phyloP scores from a whole-genome alignment of 2,888 invertebrate genomes.

The Drosophila demipolita region DNA sequence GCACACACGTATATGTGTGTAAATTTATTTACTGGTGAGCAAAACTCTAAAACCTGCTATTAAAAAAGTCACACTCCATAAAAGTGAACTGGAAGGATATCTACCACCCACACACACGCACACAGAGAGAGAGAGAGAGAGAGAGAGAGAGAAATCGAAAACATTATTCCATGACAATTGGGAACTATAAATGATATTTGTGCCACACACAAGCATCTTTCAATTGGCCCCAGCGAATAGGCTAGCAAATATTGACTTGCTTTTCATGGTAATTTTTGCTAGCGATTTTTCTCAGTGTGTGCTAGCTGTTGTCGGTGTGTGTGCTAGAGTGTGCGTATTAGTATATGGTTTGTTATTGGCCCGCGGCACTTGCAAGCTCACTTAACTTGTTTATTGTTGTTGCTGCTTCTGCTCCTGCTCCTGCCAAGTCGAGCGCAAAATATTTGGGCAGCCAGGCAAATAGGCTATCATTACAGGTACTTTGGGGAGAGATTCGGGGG shows the following conservation, averaged over 20 bases:
- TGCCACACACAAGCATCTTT: background rate
- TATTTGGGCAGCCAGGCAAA: conserved; percentile 52
- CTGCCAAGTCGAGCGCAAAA: conserved; percentile 56
- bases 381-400: conserved; percentile 46
- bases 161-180: conserved; percentile 17
- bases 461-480: conserved; percentile 23
- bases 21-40: background rate
- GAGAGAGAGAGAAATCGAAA: background rate
- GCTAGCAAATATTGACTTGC: conserved; percentile 35
- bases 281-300: conserved; percentile 9
- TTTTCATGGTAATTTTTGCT: conserved; percentile 26
- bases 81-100: background rate
- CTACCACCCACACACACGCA: background rate
- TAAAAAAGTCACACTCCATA: background rate
- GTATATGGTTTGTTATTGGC: conserved; percentile 15
- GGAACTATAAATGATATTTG: conserved; percentile 38
- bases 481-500: background rate
- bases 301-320: background rate
- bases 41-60: background rate
- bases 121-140: background rate
- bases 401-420: conserved; percentile 23
- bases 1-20: background rate
- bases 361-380: conserved; percentile 35
- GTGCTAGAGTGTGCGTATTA: background rate
- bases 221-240: background rate